Evolutionary conservation across 2,888 invertebrate genomes (phyloP).

Genomic region (Pollenia griseotomentosa): DNA sequence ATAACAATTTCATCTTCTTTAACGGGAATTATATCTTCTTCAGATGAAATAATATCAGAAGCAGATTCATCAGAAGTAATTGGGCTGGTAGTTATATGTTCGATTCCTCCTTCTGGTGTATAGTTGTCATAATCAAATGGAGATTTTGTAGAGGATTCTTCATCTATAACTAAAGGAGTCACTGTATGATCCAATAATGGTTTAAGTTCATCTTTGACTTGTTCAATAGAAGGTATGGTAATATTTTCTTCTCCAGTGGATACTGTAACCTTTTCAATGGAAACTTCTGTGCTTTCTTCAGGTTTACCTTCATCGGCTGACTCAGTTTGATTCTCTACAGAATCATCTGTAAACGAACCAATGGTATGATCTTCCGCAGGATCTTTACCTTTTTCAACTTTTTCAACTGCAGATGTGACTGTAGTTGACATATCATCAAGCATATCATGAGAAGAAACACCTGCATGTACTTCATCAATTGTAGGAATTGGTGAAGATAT

Average conservation of each 20-base stretch:
- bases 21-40: slow-evolving; percentile 54
- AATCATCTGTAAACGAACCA: slow-evolving; percentile 64
- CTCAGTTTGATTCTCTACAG: slow-evolving; percentile 56
- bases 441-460: slow-evolving; percentile 41
- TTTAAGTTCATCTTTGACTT: slow-evolving; percentile 55
- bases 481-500: slow-evolving; percentile 6
- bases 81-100: slow-evolving; percentile 34
- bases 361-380: slow-evolving; percentile 68
- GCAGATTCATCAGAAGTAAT: slow-evolving; percentile 14
- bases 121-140: slow-evolving; percentile 1
- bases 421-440: slow-evolving; percentile 29
- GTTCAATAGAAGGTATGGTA: slow-evolving; percentile 59
- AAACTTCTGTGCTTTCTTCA: slow-evolving; percentile 51
- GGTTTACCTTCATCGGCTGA: slow-evolving; percentile 63
- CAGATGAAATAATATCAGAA: slow-evolving; percentile 10
- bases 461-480: slow-evolving; percentile 42
- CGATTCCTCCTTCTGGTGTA: slow-evolving; percentile 11
- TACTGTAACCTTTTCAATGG: slow-evolving; percentile 51
- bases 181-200: slow-evolving; percentile 43
- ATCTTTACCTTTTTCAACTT: slow-evolving; percentile 27
- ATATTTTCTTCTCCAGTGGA: slow-evolving; percentile 37
- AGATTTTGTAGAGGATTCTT: slow-evolving; percentile 30
- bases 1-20: slow-evolving; percentile 60
- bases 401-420: slow-evolving; percentile 48
- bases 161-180: slow-evolving; percentile 23